Conservation (phyloP, 1,140 invertebrate species). For the Pseudobourletiella spinata region DNA sequence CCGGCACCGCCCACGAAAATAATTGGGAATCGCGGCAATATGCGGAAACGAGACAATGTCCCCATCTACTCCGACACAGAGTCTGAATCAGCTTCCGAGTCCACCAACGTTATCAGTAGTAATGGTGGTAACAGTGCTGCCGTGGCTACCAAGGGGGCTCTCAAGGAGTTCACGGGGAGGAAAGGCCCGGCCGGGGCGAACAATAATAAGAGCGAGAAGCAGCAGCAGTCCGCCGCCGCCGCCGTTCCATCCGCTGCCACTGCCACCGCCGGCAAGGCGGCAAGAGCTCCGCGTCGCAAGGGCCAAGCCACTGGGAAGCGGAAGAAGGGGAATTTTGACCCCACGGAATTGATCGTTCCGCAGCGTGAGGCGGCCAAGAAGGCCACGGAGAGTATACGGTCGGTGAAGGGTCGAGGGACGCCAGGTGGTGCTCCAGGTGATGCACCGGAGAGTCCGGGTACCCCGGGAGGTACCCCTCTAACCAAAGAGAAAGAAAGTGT, state of each 20-base stretch:
- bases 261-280: conserved; percentile 38
- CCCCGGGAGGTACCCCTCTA: neutral
- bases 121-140: conserved; percentile 44
- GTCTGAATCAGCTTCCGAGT: conserved; percentile 44
- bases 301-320: conserved; percentile 37
- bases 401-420: conserved; percentile 30
- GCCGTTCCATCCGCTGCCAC: too few relatives aligned
- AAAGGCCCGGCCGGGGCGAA: conserved; percentile 4
- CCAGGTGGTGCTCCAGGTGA: neutral
- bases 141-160: conserved; percentile 65
- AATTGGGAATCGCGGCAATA: neutral
- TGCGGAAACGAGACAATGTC: conserved; percentile 6
- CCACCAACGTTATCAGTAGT: conserved; percentile 37
- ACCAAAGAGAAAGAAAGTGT: neutral
- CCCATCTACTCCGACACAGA: conserved; percentile 67
- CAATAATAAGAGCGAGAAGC: neutral
- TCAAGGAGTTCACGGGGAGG: conserved; percentile 61
- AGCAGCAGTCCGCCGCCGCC: too few relatives aligned
- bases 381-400: conserved; percentile 71
- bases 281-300: conserved; percentile 27
- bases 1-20: conserved; percentile 5
- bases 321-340: conserved; percentile 47
- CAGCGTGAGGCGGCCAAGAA: conserved; percentile 83
- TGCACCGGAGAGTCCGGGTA: neutral
- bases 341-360: conserved; percentile 76